phyloP scores from a whole-genome alignment of 2,888 invertebrate species.

The Cryptus viduatorius region DNA sequence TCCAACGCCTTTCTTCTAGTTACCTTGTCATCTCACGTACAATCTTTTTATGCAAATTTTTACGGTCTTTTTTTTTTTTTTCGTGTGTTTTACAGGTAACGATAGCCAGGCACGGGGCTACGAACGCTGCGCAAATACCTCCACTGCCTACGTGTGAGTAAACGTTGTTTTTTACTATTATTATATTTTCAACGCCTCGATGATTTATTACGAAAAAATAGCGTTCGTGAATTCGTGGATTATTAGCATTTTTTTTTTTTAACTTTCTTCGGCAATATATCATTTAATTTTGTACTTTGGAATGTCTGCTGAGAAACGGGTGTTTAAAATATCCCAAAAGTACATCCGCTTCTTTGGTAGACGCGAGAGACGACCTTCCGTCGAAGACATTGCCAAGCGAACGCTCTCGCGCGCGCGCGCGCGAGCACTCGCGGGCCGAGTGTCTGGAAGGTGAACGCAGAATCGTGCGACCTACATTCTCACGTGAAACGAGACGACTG shows the following conservation, averaged over 20 bases:
- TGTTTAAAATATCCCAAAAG: neutral
- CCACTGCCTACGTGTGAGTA: slow-evolving; percentile 82
- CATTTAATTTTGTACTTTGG: neutral
- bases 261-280: neutral
- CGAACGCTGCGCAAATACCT: slow-evolving; percentile 82
- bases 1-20: slow-evolving; percentile 35
- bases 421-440: slow-evolving; percentile 10
- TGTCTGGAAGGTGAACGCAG: slow-evolving; percentile 79
- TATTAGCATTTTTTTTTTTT: neutral
- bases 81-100: slow-evolving; percentile 78
- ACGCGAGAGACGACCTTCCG: slow-evolving; percentile 80
- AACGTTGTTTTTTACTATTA: neutral
- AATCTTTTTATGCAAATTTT: slow-evolving; percentile 34
- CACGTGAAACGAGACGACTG: slow-evolving; percentile 69
- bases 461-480: slow-evolving; percentile 82
- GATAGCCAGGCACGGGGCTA: slow-evolving; percentile 80
- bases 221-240: neutral
- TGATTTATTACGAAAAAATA: neutral
- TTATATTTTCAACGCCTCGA: neutral
- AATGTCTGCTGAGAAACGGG: neutral
- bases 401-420: slow-evolving; percentile 38
- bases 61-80: slow-evolving; percentile 50
- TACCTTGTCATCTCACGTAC: slow-evolving; percentile 32
- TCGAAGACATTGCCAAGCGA: slow-evolving; percentile 80
- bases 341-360: slow-evolving; percentile 69